Evolutionary conservation across 92 coral and sea anemone genomes (phyloP).

Genomic region (Actinostola sp.): DNA sequence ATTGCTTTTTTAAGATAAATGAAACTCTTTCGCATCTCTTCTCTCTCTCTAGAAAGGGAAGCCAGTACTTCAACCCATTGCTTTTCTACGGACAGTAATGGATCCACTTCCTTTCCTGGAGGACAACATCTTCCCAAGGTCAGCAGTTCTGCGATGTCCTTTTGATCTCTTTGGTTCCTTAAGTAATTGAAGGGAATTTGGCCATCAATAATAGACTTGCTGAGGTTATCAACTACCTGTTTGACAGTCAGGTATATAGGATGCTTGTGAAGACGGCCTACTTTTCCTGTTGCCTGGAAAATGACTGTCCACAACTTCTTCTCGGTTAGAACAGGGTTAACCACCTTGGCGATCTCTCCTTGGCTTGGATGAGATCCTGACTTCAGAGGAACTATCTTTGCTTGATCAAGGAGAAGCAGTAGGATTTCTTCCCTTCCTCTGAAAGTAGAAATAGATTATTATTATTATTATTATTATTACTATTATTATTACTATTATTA

Average conservation of each 20-base stretch:
- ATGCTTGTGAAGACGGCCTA: constrained; percentile 7
- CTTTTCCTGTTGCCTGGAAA: constrained; percentile 17
- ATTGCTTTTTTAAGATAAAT: constrained; percentile 39
- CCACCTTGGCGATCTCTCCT: neutral
- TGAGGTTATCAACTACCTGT: neutral
- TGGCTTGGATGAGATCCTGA: neutral
- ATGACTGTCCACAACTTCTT: constrained; percentile 16
- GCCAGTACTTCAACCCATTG: constrained; percentile 13
- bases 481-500: no score
- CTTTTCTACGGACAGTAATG: neutral
- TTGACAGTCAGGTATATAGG: neutral
- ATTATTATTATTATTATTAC: no score
- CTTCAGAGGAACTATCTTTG: neutral
- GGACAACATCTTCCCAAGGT: constrained; percentile 5
- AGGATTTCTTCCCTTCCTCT: constrained; percentile 39
- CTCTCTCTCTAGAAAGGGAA: neutral
- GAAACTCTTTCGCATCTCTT: neutral
- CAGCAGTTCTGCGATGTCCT: constrained; percentile 7
- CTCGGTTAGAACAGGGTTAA: constrained; percentile 1
- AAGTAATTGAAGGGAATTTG: neutral
- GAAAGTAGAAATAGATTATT: no score
- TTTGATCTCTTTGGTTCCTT: neutral
- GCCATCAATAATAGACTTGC: neutral
- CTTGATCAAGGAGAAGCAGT: constrained; percentile 6
- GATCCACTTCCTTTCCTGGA: neutral